Evolutionary conservation across 2,113 vertebrate species (phyloP).

Genomic region (Coturnix japonica): DNA sequence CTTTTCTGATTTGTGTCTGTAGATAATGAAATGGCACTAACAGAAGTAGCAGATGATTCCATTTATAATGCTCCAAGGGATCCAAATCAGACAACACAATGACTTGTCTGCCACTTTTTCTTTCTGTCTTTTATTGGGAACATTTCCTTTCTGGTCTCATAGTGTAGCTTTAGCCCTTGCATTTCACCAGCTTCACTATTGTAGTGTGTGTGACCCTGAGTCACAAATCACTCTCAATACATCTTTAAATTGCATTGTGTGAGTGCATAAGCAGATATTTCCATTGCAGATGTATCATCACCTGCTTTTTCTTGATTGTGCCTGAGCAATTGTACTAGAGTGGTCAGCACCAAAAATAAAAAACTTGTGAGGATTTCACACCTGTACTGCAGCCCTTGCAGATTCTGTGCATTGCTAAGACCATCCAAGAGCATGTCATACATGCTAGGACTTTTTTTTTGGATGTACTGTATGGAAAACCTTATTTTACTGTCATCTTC

Average conservation of each 20-base stretch:
- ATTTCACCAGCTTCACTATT: background rate
- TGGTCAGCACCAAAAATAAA: slow-evolving; percentile 35
- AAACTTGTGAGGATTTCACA: background rate
- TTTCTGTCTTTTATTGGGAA: background rate
- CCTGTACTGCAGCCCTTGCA: background rate
- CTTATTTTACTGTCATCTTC: background rate
- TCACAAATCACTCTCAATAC: background rate
- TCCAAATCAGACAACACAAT: background rate
- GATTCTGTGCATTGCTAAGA: background rate
- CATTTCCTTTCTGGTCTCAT: background rate
- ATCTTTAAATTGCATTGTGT: background rate
- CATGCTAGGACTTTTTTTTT: background rate
- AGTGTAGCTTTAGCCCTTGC: background rate
- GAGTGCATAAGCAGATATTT: background rate
- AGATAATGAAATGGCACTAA: background rate
- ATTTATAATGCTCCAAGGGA: background rate
- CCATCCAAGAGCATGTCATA: background rate
- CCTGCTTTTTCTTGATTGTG: slow-evolving; percentile 5
- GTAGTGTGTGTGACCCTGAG: background rate
- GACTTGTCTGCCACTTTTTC: background rate
- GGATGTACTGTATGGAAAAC: background rate
- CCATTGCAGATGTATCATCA: background rate
- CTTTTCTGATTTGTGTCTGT: fast-evolving
- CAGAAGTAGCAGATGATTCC: background rate
- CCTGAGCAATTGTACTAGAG: background rate